A percentile compares a stretch with the other conserved stretches of the same genome.
Conservation (phyloP, 2,888 invertebrate genomes). For the Pilophorus perplexus region DNA sequence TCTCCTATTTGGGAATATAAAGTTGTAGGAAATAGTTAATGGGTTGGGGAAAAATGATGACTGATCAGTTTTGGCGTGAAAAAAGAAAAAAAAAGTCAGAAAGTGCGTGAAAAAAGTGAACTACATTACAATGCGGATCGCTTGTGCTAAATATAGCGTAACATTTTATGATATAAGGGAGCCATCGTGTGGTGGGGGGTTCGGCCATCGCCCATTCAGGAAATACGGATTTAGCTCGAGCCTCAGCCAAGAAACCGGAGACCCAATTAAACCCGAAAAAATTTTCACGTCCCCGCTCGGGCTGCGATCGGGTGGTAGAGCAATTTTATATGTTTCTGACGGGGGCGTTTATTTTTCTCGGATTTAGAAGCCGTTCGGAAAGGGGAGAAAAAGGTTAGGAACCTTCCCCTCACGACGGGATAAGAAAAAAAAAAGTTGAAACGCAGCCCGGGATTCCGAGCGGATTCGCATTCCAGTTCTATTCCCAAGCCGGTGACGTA, state of each 20-base stretch:
- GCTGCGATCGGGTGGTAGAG: too few relatives aligned
- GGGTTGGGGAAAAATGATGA: too few relatives aligned
- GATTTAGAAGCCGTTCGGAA: too few relatives aligned
- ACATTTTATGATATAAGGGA: slow-evolving; percentile 25
- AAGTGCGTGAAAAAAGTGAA: too few relatives aligned
- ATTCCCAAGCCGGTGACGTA: slow-evolving; percentile 27
- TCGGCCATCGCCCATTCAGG: slow-evolving; percentile 41
- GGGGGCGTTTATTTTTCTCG: too few relatives aligned
- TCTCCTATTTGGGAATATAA: too few relatives aligned
- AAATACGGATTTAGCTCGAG: slow-evolving; percentile 36
- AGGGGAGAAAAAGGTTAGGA: neutral
- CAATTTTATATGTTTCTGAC: too few relatives aligned
- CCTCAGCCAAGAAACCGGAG: slow-evolving; percentile 39
- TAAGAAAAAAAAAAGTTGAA: neutral
- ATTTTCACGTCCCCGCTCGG: slow-evolving; percentile 1
- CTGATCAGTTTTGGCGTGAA: too few relatives aligned
- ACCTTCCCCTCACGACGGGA: neutral
- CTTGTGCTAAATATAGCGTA: slow-evolving; percentile 22
- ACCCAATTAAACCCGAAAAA: slow-evolving; percentile 29
- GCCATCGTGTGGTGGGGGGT: slow-evolving; percentile 8
- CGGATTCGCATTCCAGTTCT: slow-evolving; percentile 18
- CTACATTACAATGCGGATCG: slow-evolving; percentile 26
- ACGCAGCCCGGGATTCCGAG: neutral
- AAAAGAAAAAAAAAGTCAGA: too few relatives aligned
- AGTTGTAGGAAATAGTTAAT: too few relatives aligned